Percentiles rank a stretch among this genome's conserved stretches.
Evolutionary conservation across 2,888 invertebrate species (phyloP).

Genomic region (Drosophila infuscata): DNA sequence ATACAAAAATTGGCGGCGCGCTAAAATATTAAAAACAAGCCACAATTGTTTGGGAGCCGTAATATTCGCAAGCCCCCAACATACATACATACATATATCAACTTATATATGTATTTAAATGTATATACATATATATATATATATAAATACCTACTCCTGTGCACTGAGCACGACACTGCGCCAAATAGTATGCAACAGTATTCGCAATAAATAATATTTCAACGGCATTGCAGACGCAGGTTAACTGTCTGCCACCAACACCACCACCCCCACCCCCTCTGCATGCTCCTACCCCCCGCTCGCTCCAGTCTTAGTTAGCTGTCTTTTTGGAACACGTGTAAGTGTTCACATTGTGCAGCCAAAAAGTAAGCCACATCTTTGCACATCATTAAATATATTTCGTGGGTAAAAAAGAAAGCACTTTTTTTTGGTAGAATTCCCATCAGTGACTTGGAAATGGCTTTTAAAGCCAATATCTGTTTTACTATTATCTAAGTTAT

Average conservation of each 20-base stretch:
- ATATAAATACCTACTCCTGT: not conserved
- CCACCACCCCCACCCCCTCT: not conserved
- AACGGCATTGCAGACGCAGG: slow-evolving; percentile 70
- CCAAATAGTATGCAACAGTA: slow-evolving; percentile 71
- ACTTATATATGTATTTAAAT: not conserved
- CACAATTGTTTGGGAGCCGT: slow-evolving; percentile 32
- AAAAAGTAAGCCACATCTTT: slow-evolving; percentile 59
- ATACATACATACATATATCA: not conserved
- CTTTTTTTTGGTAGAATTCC: slow-evolving; percentile 1
- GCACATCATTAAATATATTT: slow-evolving; percentile 61
- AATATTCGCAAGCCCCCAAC: slow-evolving; percentile 2
- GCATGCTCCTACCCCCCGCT: not conserved
- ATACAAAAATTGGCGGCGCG: slow-evolving; percentile 24
- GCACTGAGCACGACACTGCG: slow-evolving; percentile 47
- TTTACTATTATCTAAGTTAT: not conserved
- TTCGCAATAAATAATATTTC: slow-evolving; percentile 75
- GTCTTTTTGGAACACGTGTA: slow-evolving; percentile 27
- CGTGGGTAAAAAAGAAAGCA: slow-evolving; percentile 19
- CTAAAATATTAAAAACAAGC: slow-evolving; percentile 60
- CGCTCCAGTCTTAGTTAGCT: not conserved
- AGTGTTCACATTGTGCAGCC: slow-evolving; percentile 42
- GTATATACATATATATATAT: not conserved
- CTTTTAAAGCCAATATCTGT: not conserved
- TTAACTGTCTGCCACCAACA: slow-evolving; percentile 32
- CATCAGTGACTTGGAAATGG: not conserved